Percentiles rank a stretch among this genome's conserved stretches.
phyloP scores from a whole-genome alignment of 2,113 vertebrate genomes.

The Vanacampus margaritifer region DNA sequence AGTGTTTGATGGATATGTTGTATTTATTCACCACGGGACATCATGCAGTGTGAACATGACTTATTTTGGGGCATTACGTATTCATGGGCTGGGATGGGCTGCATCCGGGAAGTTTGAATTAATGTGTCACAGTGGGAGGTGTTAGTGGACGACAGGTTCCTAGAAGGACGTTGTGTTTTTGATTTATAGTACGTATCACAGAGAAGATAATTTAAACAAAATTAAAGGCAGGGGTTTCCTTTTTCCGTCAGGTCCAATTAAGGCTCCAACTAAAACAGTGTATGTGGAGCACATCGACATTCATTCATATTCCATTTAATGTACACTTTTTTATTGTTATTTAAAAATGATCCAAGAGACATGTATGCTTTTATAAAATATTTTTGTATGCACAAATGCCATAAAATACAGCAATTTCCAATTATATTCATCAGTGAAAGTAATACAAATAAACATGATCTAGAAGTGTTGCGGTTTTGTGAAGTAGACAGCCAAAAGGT shows the following conservation, averaged over 20 bases:
- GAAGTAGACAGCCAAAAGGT: too few species aligned
- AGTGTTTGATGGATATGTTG: conserved; percentile 88
- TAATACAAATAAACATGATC: too few species aligned
- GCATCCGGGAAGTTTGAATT: conserved; percentile 94
- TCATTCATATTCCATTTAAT: too few species aligned
- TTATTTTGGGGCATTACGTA: conserved; percentile 97
- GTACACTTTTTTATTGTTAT: neutral
- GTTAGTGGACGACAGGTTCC: conserved; percentile 83
- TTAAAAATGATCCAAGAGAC: neutral
- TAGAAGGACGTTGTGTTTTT: conserved; percentile 81
- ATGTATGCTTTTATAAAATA: neutral
- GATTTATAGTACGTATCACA: conserved; percentile 65
- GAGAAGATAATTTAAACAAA: conserved; percentile 40
- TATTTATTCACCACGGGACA: conserved; percentile 94
- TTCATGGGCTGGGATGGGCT: conserved; percentile 97
- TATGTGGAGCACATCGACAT: neutral
- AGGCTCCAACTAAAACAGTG: neutral
- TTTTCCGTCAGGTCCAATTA: neutral
- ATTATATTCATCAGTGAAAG: too few species aligned
- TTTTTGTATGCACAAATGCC: too few species aligned
- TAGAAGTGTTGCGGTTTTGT: too few species aligned
- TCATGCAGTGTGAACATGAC: conserved; percentile 93
- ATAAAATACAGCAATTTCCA: too few species aligned
- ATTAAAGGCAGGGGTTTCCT: neutral
- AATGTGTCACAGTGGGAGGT: conserved; percentile 93